Evolutionary conservation across 2,888 invertebrate genomes (phyloP).

Genomic region (Caenorhabditis sinica): DNA sequence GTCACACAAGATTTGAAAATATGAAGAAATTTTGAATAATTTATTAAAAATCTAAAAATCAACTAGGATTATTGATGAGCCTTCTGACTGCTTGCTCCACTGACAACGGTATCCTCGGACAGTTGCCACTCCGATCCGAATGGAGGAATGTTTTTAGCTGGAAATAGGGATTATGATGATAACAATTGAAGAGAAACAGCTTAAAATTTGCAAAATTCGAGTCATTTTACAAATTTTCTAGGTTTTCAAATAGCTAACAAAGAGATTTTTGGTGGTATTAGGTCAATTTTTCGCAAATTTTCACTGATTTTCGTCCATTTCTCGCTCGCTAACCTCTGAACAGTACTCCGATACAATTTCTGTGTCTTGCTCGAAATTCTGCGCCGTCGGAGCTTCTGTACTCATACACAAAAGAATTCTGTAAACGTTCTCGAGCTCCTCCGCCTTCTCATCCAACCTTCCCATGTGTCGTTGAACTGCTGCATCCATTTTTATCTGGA

Average conservation of each 20-base stretch:
- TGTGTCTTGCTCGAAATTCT: slow-evolving; percentile 46
- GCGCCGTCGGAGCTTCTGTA: slow-evolving; percentile 24
- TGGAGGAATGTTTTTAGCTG: slow-evolving; percentile 36
- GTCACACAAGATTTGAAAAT: neutral
- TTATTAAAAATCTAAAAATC: slow-evolving; percentile 4
- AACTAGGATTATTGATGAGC: slow-evolving; percentile 10
- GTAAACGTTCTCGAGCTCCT: slow-evolving; percentile 21
- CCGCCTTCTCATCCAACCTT: slow-evolving; percentile 43
- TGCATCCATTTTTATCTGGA: slow-evolving; percentile 46
- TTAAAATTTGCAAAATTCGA: too few relatives aligned
- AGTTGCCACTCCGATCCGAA: slow-evolving; percentile 35
- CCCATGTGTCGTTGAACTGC: slow-evolving; percentile 43
- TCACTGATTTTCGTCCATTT: neutral
- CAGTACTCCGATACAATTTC: slow-evolving; percentile 16
- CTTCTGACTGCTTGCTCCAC: slow-evolving; percentile 36
- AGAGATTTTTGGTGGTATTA: too few relatives aligned
- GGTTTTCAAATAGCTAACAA: too few relatives aligned
- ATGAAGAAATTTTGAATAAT: neutral
- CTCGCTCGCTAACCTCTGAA: slow-evolving; percentile 12
- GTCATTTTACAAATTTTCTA: too few relatives aligned
- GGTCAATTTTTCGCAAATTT: neutral
- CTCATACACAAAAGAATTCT: slow-evolving; percentile 33
- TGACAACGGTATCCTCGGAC: slow-evolving; percentile 18
- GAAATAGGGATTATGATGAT: slow-evolving; percentile 3
- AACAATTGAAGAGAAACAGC: neutral